These are phyloP conservation scores for Diacarnus erythraeanus DNA, from an alignment of 37 sponge, comb jelly and placozoan species.

Conservation along the genomic window DNA sequence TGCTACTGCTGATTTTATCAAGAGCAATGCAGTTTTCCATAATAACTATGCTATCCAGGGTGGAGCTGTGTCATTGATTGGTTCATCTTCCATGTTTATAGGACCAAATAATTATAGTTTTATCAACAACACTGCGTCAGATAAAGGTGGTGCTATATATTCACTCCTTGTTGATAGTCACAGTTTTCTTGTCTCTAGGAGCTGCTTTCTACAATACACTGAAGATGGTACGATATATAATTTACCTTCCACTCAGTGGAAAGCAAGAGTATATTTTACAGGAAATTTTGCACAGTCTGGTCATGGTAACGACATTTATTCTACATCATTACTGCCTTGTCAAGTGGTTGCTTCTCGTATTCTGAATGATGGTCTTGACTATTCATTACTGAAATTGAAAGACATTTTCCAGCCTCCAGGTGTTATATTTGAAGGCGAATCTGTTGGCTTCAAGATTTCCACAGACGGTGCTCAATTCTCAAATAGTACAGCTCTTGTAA, in stretches of 20 bases:
- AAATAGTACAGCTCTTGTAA: background rate
- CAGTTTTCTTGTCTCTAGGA: constrained; percentile 5
- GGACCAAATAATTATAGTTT: background rate
- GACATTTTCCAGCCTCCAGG: background rate
- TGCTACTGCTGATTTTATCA: background rate
- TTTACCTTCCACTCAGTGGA: background rate
- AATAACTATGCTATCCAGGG: constrained; percentile 17
- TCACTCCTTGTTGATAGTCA: background rate
- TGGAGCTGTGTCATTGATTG: constrained; percentile 17
- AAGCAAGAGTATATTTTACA: background rate
- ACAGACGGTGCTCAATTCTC: constrained; percentile 8
- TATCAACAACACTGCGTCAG: constrained; percentile 15
- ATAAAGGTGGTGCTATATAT: constrained; percentile 36
- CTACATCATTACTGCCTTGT: background rate
- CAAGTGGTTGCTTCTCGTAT: background rate
- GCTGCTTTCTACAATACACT: constrained; percentile 29
- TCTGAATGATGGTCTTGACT: background rate
- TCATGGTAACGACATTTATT: constrained; percentile 3
- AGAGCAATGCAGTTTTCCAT: background rate
- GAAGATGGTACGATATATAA: background rate
- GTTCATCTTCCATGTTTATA: background rate
- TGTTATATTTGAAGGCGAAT: background rate
- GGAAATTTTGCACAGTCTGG: constrained; percentile 22
- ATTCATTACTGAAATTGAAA: too few species aligned
- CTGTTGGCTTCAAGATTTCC: background rate